Base-by-base conservation (phyloP, 2,888 invertebrate species). In the Lasioglossum zephyrum region DNA sequence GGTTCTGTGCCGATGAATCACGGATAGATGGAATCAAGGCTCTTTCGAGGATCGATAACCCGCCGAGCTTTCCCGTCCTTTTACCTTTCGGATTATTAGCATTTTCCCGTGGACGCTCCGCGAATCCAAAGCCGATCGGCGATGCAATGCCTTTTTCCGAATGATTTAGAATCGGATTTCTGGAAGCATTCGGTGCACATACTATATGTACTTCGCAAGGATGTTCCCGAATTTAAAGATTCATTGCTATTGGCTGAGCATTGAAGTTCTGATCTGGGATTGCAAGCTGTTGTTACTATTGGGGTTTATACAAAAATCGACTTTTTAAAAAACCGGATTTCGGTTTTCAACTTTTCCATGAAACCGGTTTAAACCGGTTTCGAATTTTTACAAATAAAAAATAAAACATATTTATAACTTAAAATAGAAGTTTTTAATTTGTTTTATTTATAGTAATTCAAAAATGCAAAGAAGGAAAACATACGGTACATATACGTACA, bases 11-110 rank as follows among this genome's bases (percentile, higher is more conserved):
- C 79, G 82, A 87, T 83, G 81, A 89, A 89, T 89, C 89, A 88
- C 90, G 89, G 86, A 90, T 80, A 84, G 86, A 82, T 75, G 83
- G 63, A 79, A 89, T 88, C 88, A 79, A 89, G 83, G 86, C 83
- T 79, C 76, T 72, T 77, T 60, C 47, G 26, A 16, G 75, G 85
- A 85, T 85, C 85, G 85, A 85, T 88, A 87, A 22, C 41, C 26
- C 60, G 36, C 44, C 73, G 47, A 76, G 84, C 63, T 53, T 79
- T 49, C 73, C 75, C n/a, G 81, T 79, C 76, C 80, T 79, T 77
- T 80, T 80, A 73, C 72, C 47, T 80, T 80, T 77, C 85, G 66
- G 73, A 85, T 79, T 72, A 79, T 85, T 85, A 84, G 85, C 85
- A 85, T 85, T 82, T 82, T 49, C 36, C 16, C 18, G n/a, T 47